phyloP scores from a whole-genome alignment of 2,888 invertebrate genomes.

The Agonopterix alstromeriana region DNA sequence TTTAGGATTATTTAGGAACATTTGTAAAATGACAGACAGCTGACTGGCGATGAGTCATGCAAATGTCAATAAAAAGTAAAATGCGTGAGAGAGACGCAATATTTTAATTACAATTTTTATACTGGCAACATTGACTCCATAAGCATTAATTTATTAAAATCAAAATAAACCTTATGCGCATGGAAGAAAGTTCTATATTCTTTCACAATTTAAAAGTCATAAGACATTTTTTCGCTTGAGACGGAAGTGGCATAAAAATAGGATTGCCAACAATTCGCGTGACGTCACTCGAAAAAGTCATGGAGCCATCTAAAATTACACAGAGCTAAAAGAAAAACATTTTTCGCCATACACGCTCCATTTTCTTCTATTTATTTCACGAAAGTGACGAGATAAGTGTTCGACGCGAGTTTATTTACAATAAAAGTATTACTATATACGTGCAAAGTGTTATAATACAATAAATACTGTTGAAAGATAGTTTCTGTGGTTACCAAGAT shows the following conservation, averaged over 20 bases:
- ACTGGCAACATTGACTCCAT: slow-evolving; percentile 34
- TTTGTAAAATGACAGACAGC: slow-evolving; percentile 3
- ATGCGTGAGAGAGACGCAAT: slow-evolving; percentile 8
- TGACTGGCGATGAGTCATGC: slow-evolving; percentile 19
- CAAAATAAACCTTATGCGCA: slow-evolving; percentile 41
- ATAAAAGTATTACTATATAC: slow-evolving; percentile 19
- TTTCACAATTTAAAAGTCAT: slow-evolving; percentile 27
- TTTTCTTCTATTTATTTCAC: slow-evolving; percentile 38
- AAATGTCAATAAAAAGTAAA: slow-evolving; percentile 8
- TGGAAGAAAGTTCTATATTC: slow-evolving; percentile 38
- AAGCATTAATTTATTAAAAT: slow-evolving; percentile 24
- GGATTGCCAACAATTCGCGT: slow-evolving; percentile 73
- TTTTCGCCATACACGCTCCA: slow-evolving; percentile 49
- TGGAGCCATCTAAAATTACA: slow-evolving; percentile 74
- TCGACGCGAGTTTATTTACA: slow-evolving; percentile 42
- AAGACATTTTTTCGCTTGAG: slow-evolving; percentile 50
- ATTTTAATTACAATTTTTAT: slow-evolving; percentile 19
- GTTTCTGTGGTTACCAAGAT: slow-evolving; percentile 49
- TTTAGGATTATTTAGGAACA: background rate
- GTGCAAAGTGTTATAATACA: slow-evolving; percentile 6
- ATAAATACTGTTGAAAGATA: slow-evolving; percentile 24
- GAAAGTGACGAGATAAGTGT: slow-evolving; percentile 48
- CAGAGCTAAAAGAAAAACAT: slow-evolving; percentile 52
- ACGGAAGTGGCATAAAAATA: slow-evolving; percentile 71
- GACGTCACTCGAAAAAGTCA: slow-evolving; percentile 69